A percentile compares a stretch with the other conserved stretches of the same genome.
Evolutionary conservation across 2,113 vertebrate genomes (phyloP).

Genomic region (Pungitius pungitius): DNA sequence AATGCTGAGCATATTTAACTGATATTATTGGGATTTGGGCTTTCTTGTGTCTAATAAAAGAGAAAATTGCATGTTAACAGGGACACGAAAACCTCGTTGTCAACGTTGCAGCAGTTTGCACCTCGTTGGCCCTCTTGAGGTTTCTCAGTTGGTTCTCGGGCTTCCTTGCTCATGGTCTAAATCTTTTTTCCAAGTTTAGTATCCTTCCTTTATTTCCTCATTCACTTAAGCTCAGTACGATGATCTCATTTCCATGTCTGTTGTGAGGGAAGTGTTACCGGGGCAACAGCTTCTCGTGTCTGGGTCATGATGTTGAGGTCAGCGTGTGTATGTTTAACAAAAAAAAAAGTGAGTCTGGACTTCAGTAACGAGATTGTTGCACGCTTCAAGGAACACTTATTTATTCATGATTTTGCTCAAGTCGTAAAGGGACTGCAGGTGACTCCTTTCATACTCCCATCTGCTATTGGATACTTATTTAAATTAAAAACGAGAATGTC

Average conservation of each 20-base stretch:
- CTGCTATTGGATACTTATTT: neutral
- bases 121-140: neutral
- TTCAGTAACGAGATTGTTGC: neutral
- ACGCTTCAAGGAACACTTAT: neutral
- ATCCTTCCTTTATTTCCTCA: constrained; percentile 39
- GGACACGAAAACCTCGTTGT: neutral
- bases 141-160: constrained; percentile 2
- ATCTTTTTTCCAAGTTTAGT: constrained; percentile 29
- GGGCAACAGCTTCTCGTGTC: constrained; percentile 3
- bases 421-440: neutral
- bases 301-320: constrained; percentile 19
- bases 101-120: constrained; percentile 20
- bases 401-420: constrained; percentile 3
- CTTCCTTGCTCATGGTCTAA: constrained; percentile 36
- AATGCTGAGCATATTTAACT: neutral
- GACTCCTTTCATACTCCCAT: neutral
- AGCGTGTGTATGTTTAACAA: constrained; percentile 1
- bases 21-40: neutral
- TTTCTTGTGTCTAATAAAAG: neutral
- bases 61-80: neutral
- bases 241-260: constrained; percentile 1
- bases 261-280: constrained; percentile 18
- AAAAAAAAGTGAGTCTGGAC: constrained; percentile 13
- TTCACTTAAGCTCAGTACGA: neutral
- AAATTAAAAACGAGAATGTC: neutral